phyloP scores from a whole-genome alignment of 2,888 invertebrate species.

The Ganaspis brasiliensis region DNA sequence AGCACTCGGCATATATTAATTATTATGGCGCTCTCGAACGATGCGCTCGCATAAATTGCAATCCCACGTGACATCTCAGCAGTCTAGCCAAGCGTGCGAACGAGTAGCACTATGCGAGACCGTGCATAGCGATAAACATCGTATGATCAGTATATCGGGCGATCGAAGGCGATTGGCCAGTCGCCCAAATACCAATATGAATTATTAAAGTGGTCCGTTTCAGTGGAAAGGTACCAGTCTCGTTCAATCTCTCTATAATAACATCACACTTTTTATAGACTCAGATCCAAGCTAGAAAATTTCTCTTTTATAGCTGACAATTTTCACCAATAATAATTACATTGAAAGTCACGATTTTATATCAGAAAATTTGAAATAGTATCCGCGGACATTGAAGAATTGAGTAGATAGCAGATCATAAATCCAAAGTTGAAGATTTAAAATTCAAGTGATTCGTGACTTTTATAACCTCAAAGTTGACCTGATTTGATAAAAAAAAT shows the following conservation, averaged over 20 bases:
- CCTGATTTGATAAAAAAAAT: no score
- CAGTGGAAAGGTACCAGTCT: neutral
- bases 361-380: no score
- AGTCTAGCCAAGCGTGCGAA: conserved; percentile 55
- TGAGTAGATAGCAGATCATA: no score
- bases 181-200: conserved; percentile 33
- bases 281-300: neutral
- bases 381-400: no score
- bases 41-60: conserved; percentile 70
- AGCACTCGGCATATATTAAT: conserved; percentile 74
- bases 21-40: conserved; percentile 66
- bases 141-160: neutral
- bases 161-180: conserved; percentile 36
- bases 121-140: conserved; percentile 39
- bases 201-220: conserved; percentile 6
- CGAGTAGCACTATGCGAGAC: conserved; percentile 51
- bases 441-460: no score
- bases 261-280: neutral
- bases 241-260: neutral
- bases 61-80: conserved; percentile 63
- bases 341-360: no score
- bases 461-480: no score
- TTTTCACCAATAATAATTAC: no score
- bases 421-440: no score
- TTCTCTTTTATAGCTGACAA: no score